Evolutionary conservation across 2,797 vertebrate genomes (phyloP).

Genomic region (Mycteria americana): DNA sequence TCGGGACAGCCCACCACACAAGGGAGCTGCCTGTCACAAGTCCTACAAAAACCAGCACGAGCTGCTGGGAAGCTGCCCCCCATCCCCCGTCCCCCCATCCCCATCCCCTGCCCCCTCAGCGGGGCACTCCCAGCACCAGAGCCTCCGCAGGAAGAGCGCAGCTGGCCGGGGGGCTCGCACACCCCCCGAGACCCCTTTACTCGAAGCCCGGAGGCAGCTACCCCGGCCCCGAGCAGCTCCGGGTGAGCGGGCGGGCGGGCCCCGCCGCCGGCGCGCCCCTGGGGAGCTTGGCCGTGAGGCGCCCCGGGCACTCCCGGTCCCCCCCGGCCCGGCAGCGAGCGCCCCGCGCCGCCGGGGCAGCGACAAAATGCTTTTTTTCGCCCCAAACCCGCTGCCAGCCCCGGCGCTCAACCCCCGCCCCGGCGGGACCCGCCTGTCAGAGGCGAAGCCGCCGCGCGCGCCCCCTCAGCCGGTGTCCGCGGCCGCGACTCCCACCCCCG

Average conservation of each 20-base stretch:
- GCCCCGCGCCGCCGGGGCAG: neutral
- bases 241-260: neutral
- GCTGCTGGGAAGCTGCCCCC: too few species aligned
- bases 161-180: neutral
- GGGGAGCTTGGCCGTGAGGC: neutral
- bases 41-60: neutral
- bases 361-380: neutral
- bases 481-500: neutral
- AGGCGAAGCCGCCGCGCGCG: neutral
- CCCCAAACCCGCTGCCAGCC: neutral
- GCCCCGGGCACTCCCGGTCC: neutral
- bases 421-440: neutral
- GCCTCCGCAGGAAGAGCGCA: neutral
- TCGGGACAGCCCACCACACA: neutral
- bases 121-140: neutral
- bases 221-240: neutral
- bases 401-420: neutral
- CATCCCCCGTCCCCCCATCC: too few species aligned
- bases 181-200: fast-evolving
- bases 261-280: neutral
- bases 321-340: neutral
- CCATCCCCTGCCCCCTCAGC: too few species aligned
- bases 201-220: neutral
- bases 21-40: neutral
- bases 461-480: neutral